phyloP scores from a whole-genome alignment of 2,888 invertebrate species.

The Crocallis elinguaria region DNA sequence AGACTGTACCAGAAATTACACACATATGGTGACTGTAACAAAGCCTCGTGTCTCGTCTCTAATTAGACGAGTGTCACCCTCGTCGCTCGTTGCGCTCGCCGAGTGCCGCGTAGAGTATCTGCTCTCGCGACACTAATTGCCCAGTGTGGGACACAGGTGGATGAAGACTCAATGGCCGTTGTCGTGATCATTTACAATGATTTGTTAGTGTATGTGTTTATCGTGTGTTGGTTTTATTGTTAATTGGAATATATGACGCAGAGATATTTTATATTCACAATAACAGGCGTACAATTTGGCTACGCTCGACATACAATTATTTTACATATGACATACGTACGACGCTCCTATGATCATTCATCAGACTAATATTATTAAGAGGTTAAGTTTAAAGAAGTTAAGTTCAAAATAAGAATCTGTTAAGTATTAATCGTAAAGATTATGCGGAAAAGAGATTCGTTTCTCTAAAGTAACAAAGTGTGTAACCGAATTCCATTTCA shows the following conservation, averaged over 20 bases:
- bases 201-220: background rate
- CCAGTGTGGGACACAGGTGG: conserved; percentile 8
- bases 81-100: conserved; percentile 14
- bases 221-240: background rate
- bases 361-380: no score
- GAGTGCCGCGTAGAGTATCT: conserved; percentile 18
- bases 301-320: no score
- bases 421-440: no score
- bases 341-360: no score
- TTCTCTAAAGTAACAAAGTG: no score
- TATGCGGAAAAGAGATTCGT: no score
- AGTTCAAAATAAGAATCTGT: no score
- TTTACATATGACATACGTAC: no score
- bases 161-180: background rate
- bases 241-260: background rate
- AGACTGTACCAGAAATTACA: background rate
- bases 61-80: conserved; percentile 25
- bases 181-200: background rate
- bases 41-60: conserved; percentile 12
- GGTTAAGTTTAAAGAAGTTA: no score
- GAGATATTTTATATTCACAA: no score
- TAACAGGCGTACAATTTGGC: no score
- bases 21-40: conserved; percentile 2
- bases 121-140: conserved; percentile 29
- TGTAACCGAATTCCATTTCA: no score